These are phyloP conservation scores for Tinea semifulvella DNA, from an alignment of 2,888 invertebrate species.

Conservation along the genomic window DNA sequence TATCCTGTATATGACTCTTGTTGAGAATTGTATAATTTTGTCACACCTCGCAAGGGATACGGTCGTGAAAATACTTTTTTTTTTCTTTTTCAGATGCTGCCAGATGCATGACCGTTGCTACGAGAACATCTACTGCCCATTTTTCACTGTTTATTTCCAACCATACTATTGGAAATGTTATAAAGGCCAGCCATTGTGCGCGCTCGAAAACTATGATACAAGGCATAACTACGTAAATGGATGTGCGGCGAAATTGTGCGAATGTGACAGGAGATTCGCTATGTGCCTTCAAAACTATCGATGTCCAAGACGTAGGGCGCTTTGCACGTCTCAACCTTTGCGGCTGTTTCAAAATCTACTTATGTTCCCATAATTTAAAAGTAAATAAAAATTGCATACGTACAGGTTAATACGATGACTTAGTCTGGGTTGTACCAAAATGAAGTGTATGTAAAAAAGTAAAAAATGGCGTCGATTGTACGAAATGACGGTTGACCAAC, in stretches of 20 bases:
- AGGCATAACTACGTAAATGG: constrained; percentile 50
- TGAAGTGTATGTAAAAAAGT: too few relatives aligned
- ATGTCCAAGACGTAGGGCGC: constrained; percentile 76
- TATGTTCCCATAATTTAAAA: constrained; percentile 61
- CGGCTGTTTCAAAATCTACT: constrained; percentile 79
- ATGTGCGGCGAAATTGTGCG: constrained; percentile 82
- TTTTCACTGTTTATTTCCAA: constrained; percentile 84
- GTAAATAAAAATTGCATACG: too few relatives aligned
- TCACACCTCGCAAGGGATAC: too few relatives aligned
- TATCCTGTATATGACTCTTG: too few relatives aligned
- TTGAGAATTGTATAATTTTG: too few relatives aligned
- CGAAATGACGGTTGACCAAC: too few relatives aligned
- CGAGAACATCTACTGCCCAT: constrained; percentile 78
- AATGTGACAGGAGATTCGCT: constrained; percentile 82
- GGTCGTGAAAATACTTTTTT: too few relatives aligned
- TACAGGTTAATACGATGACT: too few relatives aligned
- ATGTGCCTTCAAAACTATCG: constrained; percentile 79
- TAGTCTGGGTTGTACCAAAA: too few relatives aligned
- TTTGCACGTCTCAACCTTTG: constrained; percentile 79
- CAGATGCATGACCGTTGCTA: constrained; percentile 89
- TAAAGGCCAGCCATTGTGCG: constrained; percentile 79
- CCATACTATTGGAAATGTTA: constrained; percentile 91
- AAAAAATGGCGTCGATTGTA: too few relatives aligned
- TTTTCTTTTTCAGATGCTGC: constrained; percentile 71
- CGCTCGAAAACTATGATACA: constrained; percentile 58